Base-by-base conservation (phyloP, 2,797 vertebrate genomes). In the Erithacus rubecula region DNA sequence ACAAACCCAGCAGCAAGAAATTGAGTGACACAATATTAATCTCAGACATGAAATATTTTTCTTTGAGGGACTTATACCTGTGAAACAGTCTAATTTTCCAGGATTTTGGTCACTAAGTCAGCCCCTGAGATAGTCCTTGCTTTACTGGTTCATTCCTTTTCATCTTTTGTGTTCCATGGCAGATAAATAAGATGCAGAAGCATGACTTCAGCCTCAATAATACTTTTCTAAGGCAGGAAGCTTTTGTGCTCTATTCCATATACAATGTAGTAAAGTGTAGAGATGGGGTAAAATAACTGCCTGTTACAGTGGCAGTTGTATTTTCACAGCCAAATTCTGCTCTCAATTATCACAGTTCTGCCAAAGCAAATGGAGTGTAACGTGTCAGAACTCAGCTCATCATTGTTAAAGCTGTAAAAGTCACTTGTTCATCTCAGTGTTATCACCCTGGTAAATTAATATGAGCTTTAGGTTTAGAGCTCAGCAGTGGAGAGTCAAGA, bases 1-100 rank as follows among this genome's bases (percentile, higher is more conserved):
- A 77, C 58, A 71, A 62, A 72, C 46, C 10, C 29, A 10, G 70
- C 32, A 58, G 44, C 11, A 32, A 58, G 60, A 87, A 89, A 59
- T 12, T 0, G 1, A 72, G 41, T 11, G 30, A 29, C 30, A 36
- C 15, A 4, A 0, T 24, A 4, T 44, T 39, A 6, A 32, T 34
- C n/a, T 47, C n/a, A 29, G 19, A 18, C 43, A 16, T 43, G 67
- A 69, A 83, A 56, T 78, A 32, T 53, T 77, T 81, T 51, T 14
- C 56, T 88, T 55, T 34, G 12, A 67, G n/a, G 47, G 60, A 32
- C 29, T 26, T 56, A 13, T 43, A n/a, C n/a, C 15, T 44, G 36
- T 55, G 39, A 76, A 87, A 87, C 23, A 60, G 36, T 34, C 19
- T 39, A 23, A 37, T 81, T 36, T 53, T 83, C 9, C 19, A 37